These are phyloP conservation scores for Catocala sponsa DNA, from an alignment of 2,888 invertebrate genomes.

Conservation along the genomic window DNA sequence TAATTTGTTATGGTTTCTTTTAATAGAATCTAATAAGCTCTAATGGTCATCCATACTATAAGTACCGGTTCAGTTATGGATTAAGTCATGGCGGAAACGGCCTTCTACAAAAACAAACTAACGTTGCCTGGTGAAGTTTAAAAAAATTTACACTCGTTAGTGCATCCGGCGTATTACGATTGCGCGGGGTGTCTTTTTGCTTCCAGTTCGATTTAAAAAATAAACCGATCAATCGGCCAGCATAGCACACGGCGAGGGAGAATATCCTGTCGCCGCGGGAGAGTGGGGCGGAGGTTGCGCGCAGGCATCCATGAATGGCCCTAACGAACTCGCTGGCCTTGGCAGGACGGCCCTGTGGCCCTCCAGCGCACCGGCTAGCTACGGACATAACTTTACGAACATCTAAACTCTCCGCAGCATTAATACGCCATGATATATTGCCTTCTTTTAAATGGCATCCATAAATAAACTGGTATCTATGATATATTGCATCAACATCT, in stretches of 20 bases:
- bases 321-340: conserved; percentile 87
- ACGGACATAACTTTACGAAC: conserved; percentile 32
- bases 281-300: conserved; percentile 68
- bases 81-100: conserved; percentile 74
- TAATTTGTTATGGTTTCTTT: conserved; percentile 47
- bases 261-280: conserved; percentile 79
- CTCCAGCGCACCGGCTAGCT: conserved; percentile 50
- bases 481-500: conserved; percentile 20
- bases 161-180: conserved; percentile 86
- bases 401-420: conserved; percentile 33
- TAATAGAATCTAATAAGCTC: conserved; percentile 57
- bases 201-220: conserved; percentile 70
- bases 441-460: conserved; percentile 19
- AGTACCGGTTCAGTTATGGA: conserved; percentile 59
- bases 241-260: conserved; percentile 77
- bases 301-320: conserved; percentile 86
- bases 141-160: conserved; percentile 85
- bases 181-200: conserved; percentile 78
- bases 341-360: conserved; percentile 72
- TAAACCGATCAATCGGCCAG: conserved; percentile 78
- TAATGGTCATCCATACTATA: conserved; percentile 53
- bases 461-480: conserved; percentile 24
- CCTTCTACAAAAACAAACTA: conserved; percentile 77
- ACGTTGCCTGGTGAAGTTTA: conserved; percentile 70
- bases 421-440: conserved; percentile 26